These are phyloP conservation scores for Thunnus maccoyii DNA, from an alignment of 2,113 vertebrate genomes.

Conservation along the genomic window DNA sequence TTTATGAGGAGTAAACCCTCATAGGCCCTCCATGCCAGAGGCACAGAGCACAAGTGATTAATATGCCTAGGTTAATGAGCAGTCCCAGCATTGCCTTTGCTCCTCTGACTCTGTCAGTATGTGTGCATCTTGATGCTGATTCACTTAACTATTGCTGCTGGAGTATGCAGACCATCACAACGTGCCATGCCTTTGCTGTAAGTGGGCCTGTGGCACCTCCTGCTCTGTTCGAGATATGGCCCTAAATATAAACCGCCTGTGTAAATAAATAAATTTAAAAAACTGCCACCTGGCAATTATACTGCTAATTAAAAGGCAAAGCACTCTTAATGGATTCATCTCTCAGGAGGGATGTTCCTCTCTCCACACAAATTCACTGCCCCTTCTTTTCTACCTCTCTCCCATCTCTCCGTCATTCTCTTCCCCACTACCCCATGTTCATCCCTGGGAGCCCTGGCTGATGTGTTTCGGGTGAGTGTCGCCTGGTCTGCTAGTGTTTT, in stretches of 20 bases:
- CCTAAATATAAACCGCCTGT: conserved; percentile 74
- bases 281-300: conserved; percentile 82
- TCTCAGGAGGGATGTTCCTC: conserved; percentile 71
- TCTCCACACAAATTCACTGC: conserved; percentile 42
- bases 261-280: conserved; percentile 70
- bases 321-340: conserved; percentile 79
- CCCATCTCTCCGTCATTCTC: conserved; percentile 42
- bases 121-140: conserved; percentile 58
- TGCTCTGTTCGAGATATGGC: conserved; percentile 59
- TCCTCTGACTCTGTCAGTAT: conserved; percentile 64
- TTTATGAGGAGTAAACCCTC: conserved; percentile 73
- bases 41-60: conserved; percentile 75
- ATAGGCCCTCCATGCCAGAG: conserved; percentile 62
- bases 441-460: conserved; percentile 48
- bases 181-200: conserved; percentile 28
- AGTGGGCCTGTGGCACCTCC: conserved; percentile 67
- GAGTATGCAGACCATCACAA: conserved; percentile 52
- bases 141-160: conserved; percentile 64
- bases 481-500: conserved; percentile 59
- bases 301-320: conserved; percentile 84
- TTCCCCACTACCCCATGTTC: conserved; percentile 11
- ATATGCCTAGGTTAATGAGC: conserved; percentile 82
- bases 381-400: conserved; percentile 3
- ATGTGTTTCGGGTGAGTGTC: conserved; percentile 49
- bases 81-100: conserved; percentile 67